Percentiles rank a stretch among this genome's conserved stretches.
These are phyloP conservation scores for Blastobasis lacticolella DNA, from an alignment of 2,888 invertebrate genomes.

Conservation along the genomic window DNA sequence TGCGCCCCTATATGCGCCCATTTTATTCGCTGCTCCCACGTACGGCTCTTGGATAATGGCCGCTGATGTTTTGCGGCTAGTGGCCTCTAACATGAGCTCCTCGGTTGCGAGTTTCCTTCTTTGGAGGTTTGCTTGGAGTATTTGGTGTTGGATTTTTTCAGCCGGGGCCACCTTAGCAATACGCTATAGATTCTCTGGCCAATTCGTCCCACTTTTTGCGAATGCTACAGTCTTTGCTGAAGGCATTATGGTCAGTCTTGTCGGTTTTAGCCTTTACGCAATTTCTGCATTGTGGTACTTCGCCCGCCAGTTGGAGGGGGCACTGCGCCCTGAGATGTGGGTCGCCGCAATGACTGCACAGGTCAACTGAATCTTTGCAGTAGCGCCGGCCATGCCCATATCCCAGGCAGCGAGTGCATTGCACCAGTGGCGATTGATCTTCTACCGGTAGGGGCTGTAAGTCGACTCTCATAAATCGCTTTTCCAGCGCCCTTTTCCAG, in stretches of 20 bases:
- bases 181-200: background rate
- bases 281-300: conserved; percentile 6
- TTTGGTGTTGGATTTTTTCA: background rate
- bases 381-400: conserved; percentile 12
- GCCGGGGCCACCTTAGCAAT: background rate
- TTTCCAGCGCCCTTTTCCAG: background rate
- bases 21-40: background rate
- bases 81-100: background rate
- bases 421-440: too few relatives aligned
- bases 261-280: conserved; percentile 1
- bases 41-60: background rate
- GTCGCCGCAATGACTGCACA: conserved; percentile 18
- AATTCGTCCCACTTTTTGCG: background rate
- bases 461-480: too few relatives aligned
- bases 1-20: background rate
- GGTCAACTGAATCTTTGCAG: conserved; percentile 9
- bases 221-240: background rate
- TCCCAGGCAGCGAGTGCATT: background rate
- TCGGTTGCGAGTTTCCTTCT: background rate
- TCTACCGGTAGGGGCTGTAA: too few relatives aligned
- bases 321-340: conserved; percentile 10
- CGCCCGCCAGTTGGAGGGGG: background rate
- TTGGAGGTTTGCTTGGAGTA: background rate
- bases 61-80: background rate
- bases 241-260: conserved; percentile 5